phyloP scores from a whole-genome alignment of 2,113 vertebrate genomes.

The Paraplagusia blochii region DNA sequence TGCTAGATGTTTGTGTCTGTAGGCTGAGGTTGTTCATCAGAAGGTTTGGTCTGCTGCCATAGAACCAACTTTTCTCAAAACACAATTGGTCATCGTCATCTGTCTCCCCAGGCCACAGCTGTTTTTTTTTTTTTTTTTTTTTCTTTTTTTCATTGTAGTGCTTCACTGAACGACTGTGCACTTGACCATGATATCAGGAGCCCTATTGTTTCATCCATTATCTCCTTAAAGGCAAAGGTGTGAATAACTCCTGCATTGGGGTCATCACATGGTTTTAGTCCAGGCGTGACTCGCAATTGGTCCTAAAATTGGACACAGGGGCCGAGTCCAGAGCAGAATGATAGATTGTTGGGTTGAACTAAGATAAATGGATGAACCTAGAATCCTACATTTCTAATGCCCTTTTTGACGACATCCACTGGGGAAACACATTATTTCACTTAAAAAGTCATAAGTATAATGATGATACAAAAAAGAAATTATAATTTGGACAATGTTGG shows the following conservation, averaged over 20 bases:
- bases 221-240: neutral
- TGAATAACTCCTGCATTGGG: constrained; percentile 14
- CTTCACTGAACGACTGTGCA: constrained; percentile 41
- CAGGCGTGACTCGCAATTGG: no score
- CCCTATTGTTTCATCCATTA: constrained; percentile 19
- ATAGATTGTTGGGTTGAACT: no score
- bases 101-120: constrained; percentile 50
- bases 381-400: no score
- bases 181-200: constrained; percentile 29
- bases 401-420: no score
- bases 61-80: constrained; percentile 63
- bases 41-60: constrained; percentile 60
- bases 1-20: constrained; percentile 56
- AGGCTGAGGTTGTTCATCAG: constrained; percentile 62
- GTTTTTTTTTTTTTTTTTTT: constrained; percentile 49
- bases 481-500: no score
- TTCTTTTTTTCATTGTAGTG: constrained; percentile 28
- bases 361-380: no score
- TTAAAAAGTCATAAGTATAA: no score
- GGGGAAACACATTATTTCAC: no score
- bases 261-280: constrained; percentile 20
- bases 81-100: constrained; percentile 65
- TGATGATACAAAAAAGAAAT: no score
- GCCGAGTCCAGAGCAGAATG: no score
- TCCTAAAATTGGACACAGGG: no score